These are phyloP conservation scores for Euglossa dilemma DNA, from an alignment of 1,140 invertebrate genomes.

Conservation along the genomic window DNA sequence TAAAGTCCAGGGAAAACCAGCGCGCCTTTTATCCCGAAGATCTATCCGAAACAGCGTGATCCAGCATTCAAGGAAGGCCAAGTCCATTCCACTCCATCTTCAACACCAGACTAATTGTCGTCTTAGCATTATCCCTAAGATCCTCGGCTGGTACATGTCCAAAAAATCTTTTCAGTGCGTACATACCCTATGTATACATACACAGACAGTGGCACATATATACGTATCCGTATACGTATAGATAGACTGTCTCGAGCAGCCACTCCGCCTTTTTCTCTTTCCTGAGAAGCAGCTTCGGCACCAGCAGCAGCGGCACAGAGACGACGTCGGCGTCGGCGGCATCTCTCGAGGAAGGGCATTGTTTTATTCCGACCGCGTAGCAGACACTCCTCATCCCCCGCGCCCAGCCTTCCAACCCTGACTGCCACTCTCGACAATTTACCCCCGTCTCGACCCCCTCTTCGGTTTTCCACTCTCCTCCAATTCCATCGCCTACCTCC, in stretches of 20 bases:
- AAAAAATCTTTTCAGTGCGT: constrained; percentile 38
- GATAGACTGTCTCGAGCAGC: constrained; percentile 76
- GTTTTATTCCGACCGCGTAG: constrained; percentile 81
- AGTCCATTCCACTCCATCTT: not conserved
- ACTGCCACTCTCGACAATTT: constrained; percentile 77
- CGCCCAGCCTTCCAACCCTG: constrained; percentile 59
- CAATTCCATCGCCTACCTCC: constrained; percentile 54
- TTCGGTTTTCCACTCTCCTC: constrained; percentile 60
- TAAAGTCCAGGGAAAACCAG: no score
- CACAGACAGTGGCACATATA: not conserved
- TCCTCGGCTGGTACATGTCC: constrained; percentile 27
- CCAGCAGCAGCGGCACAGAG: constrained; percentile 57
- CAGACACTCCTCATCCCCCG: constrained; percentile 77
- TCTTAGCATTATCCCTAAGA: constrained; percentile 35
- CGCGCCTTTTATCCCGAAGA: not conserved
- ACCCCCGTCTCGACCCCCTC: constrained; percentile 60
- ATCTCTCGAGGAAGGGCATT: constrained; percentile 79
- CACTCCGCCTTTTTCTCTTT: constrained; percentile 79
- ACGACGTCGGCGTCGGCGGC: constrained; percentile 64
- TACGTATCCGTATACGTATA: constrained; percentile 10
- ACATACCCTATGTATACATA: not conserved
- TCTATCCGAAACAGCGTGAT: not conserved
- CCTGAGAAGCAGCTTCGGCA: constrained; percentile 59
- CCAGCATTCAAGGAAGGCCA: not conserved
- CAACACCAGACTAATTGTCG: constrained; percentile 34